Percentiles rank a stretch among this genome's conserved stretches.
These are phyloP conservation scores for Champsocephalus esox DNA, from an alignment of 2,797 vertebrate species.

Conservation along the genomic window DNA sequence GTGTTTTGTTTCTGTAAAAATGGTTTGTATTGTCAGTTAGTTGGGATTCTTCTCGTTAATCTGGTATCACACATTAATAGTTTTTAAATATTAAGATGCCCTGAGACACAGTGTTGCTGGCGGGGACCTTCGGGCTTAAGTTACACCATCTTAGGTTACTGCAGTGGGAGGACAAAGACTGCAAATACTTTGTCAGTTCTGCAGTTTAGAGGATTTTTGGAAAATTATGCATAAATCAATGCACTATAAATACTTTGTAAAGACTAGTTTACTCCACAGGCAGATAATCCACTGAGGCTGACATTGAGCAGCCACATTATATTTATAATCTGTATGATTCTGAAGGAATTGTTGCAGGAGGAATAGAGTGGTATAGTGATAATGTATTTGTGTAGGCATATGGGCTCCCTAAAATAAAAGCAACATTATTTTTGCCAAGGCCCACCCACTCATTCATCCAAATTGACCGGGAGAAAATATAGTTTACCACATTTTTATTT, in stretches of 20 bases:
- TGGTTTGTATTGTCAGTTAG: too few species aligned
- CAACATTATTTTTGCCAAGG: too few species aligned
- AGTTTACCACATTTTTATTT: too few species aligned
- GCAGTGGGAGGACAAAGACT: not conserved
- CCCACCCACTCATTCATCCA: too few species aligned
- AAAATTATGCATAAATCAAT: not conserved
- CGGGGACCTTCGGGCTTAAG: not conserved
- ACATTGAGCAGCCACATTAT: not conserved
- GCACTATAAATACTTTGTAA: not conserved
- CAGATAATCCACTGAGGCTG: not conserved
- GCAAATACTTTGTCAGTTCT: not conserved
- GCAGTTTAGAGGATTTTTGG: not conserved
- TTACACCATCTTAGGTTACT: slow-evolving; percentile 19
- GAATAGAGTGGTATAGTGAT: not conserved
- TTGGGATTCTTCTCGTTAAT: too few species aligned
- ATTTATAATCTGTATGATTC: not conserved
- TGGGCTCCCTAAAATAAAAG: too few species aligned
- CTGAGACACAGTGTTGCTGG: too few species aligned
- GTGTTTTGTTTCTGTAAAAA: too few species aligned
- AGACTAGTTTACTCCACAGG: not conserved
- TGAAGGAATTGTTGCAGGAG: not conserved
- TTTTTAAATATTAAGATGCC: too few species aligned
- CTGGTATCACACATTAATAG: too few species aligned
- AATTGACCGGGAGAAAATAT: too few species aligned
- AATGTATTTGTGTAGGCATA: too few species aligned